Evolutionary conservation across 2,888 invertebrate species (phyloP), one percentile per base, ranked within the genome.

Genomic region (Sussaba pulchella): DNA sequence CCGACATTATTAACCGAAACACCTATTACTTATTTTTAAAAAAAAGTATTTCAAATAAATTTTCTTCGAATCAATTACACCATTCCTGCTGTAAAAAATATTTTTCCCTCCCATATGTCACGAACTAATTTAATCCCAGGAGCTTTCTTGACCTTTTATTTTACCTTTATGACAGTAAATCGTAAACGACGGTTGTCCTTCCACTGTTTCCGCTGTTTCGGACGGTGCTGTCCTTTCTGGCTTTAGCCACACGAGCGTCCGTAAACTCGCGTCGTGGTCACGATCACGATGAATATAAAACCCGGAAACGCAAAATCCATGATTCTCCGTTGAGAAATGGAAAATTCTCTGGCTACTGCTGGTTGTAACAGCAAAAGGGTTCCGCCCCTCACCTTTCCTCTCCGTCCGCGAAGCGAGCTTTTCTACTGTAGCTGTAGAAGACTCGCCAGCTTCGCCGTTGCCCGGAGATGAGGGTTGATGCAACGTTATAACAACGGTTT

Each of bases 221-320:
- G n/a, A n/a, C n/a, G n/a, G n/a, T n/a, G n/a, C n/a, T n/a, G 14
- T 24, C 6, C 5, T 54, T 26, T n/a, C 52, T n/a, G 26, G 26
- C n/a, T 54, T 9, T 8, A 26, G 24, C 4, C 12, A 26, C 26
- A n/a, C 52, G 26, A 26, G 52, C 26, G 26, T 54, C 26, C 52
- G 26, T 54, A n/a, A 26, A 54, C 52, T n/a, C 52, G n/a, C 26
- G 52, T 26, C n/a, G 52, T 8, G 52, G 52, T 54, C 52, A 26
- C 52, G 26, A 54, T 26, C 52, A 12, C 4, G 14, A 54, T 54
- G 26, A 54, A 54, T 26, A 54, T 26, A 54, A 54, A 54, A 26
- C 52, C 26, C 10, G 8, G n/a, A 54, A 54, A 26, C 8, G 52
- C 6, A 54, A 54, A 54, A 1, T 1, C 52, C 52, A 14, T 26